Evolutionary conservation across 64 coral and sea anemone species (phyloP).

Genomic region (Dendronephthya gigantea): DNA sequence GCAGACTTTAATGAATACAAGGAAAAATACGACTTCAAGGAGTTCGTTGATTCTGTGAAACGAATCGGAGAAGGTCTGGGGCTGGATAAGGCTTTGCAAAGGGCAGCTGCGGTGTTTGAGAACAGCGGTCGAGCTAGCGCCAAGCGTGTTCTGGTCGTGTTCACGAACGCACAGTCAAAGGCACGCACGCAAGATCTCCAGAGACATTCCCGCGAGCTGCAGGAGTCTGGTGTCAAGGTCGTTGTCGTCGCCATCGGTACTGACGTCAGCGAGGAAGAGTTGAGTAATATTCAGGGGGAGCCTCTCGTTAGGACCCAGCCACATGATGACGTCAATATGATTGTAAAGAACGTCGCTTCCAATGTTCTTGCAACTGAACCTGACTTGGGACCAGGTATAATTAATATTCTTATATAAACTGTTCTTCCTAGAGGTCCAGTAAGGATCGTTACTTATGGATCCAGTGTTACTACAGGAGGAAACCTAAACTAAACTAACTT

Average conservation of each 20-base stretch:
- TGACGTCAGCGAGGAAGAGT: not conserved
- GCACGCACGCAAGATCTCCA: slow-evolving; percentile 1
- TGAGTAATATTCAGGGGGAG: not conserved
- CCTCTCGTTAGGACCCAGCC: not conserved
- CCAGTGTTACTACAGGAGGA: no score
- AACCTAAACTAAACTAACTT: no score
- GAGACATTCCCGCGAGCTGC: not conserved
- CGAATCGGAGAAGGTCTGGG: not conserved
- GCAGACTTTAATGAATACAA: slow-evolving; percentile 11
- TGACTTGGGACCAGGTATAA: not conserved
- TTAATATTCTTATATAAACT: not conserved
- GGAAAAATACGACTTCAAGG: slow-evolving; percentile 13
- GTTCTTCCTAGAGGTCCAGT: no score
- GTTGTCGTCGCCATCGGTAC: not conserved
- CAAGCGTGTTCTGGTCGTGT: not conserved
- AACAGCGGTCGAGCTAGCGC: slow-evolving; percentile 1
- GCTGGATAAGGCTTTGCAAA: not conserved
- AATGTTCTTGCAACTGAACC: not conserved
- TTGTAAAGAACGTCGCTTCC: not conserved
- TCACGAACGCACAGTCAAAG: slow-evolving; percentile 8
- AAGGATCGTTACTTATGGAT: no score
- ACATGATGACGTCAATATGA: not conserved
- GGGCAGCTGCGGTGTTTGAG: not conserved
- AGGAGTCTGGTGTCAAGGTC: not conserved
- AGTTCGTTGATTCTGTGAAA: not conserved